These are phyloP conservation scores for Sibirionetta formosa DNA, from an alignment of 2,797 vertebrate genomes.

Conservation along the genomic window DNA sequence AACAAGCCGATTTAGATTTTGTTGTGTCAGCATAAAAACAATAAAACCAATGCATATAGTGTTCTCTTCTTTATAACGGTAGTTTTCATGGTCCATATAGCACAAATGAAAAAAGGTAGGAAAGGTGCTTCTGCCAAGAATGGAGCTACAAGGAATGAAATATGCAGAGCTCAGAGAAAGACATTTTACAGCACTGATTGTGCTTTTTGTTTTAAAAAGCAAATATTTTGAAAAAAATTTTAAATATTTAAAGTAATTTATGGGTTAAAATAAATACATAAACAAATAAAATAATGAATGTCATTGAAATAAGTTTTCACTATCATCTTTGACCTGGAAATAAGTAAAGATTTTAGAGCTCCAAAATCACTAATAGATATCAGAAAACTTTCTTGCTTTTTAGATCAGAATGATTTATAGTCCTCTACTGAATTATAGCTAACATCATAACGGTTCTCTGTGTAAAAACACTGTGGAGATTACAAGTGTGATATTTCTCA, in stretches of 20 bases:
- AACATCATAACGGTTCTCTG: not conserved
- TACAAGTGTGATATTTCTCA: not conserved
- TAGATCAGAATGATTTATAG: not conserved
- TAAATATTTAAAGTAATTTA: slow-evolving; percentile 47
- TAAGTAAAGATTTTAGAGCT: not conserved
- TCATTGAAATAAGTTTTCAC: not conserved
- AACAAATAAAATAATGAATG: not conserved
- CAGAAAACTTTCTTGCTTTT: not conserved
- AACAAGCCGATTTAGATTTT: slow-evolving; percentile 64
- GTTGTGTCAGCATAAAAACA: slow-evolving; percentile 76
- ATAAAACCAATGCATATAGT: slow-evolving; percentile 67
- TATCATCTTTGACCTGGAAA: slow-evolving; percentile 26
- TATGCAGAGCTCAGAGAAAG: slow-evolving; percentile 41
- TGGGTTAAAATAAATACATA: not conserved
- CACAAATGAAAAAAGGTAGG: slow-evolving; percentile 73
- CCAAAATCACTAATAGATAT: slow-evolving; percentile 2
- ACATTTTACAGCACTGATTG: slow-evolving; percentile 33
- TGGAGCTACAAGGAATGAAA: slow-evolving; percentile 62
- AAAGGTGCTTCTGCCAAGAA: slow-evolving; percentile 74
- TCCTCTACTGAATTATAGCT: not conserved
- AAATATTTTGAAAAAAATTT: not conserved
- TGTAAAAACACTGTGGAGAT: slow-evolving; percentile 1
- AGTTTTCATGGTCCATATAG: slow-evolving; percentile 78
- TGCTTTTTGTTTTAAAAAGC: slow-evolving; percentile 54
- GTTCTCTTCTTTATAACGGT: slow-evolving; percentile 59